phyloP scores from a whole-genome alignment of 1,140 invertebrate genomes.

The Cylas formicarius region DNA sequence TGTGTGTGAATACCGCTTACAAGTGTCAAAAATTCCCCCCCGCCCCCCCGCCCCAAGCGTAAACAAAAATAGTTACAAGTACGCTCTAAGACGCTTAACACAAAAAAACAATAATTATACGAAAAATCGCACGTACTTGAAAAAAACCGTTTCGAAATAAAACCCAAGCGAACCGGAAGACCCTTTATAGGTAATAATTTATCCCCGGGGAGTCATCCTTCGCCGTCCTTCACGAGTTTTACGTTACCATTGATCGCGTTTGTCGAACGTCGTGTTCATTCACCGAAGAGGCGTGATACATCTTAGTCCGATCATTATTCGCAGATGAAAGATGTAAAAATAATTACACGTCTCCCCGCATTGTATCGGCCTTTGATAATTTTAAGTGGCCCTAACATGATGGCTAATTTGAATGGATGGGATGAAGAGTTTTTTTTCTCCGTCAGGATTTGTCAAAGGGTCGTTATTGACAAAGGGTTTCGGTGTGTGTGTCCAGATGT shows the following conservation, averaged over 20 bases:
- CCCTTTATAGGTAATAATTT: slow-evolving; percentile 29
- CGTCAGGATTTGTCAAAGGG: slow-evolving; percentile 24
- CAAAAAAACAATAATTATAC: no score
- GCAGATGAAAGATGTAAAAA: neutral
- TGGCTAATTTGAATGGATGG: slow-evolving; percentile 1
- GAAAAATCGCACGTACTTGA: no score
- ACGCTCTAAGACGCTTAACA: no score
- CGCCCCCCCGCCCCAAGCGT: no score
- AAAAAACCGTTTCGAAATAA: no score
- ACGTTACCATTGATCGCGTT: neutral
- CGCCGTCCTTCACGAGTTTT: neutral
- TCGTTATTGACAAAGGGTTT: slow-evolving; percentile 22
- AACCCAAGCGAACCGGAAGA: slow-evolving; percentile 28
- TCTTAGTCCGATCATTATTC: neutral
- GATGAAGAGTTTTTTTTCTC: slow-evolving; percentile 1
- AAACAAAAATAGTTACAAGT: no score
- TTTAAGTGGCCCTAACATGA: neutral
- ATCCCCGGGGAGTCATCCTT: slow-evolving; percentile 26
- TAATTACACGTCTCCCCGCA: neutral
- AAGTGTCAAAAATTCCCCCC: no score
- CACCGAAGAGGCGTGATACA: neutral
- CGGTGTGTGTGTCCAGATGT: slow-evolving; percentile 29
- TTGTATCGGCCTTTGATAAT: slow-evolving; percentile 1
- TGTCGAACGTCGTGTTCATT: neutral
- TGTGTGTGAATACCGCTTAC: no score